Evolutionary conservation across 1,140 invertebrate species (phyloP), one percentile per base, ranked within the genome.

Genomic region (Eumaeus atala): DNA sequence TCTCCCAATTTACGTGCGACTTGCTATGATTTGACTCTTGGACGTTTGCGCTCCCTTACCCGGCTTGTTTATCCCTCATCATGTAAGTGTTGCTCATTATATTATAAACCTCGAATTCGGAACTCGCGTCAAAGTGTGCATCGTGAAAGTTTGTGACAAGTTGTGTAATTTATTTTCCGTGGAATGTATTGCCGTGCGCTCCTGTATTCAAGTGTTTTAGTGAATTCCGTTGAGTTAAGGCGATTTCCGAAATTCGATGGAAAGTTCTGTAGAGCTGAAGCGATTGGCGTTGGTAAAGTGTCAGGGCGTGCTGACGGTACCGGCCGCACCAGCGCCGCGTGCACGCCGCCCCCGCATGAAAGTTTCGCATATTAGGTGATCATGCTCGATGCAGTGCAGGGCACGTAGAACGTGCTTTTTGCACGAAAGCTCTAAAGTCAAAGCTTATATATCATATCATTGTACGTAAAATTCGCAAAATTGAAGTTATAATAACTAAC

Each of bases 11-110:
- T 84, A 74, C 72, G 76, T 84, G 79, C 76, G 78, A 80, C 74
- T 83, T 83, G 73, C 73, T 82, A 83, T 83, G 74, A 82, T 83
- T 77, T 84, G 78, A 86, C 72, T 82, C 77, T 77, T 69, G 81
- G 75, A 87, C 84, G 67, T 73, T 76, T 70, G 70, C 72, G 68
- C 71, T 75, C 72, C 82, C 74, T 79, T 84, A 84, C 77, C 81
- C 74, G 73, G 80, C 84, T 84, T 81, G 78, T 84, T 84, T 84
- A 79, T 68, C 80, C 77, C 78, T 78, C 74, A 80, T 81, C 80
- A 87, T 87, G 84, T 87, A 87, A 87, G 84, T 87, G 84, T 78
- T 76, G 77, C 72, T 81, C 74, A 77, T 84, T 82, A 63, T 83
- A 76, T 83, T 81, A 74, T 57, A 66, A 66, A 68, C 66, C 70